Evolutionary conservation across 2,888 invertebrate species (phyloP).

Genomic region (Dryadula phaetusa): DNA sequence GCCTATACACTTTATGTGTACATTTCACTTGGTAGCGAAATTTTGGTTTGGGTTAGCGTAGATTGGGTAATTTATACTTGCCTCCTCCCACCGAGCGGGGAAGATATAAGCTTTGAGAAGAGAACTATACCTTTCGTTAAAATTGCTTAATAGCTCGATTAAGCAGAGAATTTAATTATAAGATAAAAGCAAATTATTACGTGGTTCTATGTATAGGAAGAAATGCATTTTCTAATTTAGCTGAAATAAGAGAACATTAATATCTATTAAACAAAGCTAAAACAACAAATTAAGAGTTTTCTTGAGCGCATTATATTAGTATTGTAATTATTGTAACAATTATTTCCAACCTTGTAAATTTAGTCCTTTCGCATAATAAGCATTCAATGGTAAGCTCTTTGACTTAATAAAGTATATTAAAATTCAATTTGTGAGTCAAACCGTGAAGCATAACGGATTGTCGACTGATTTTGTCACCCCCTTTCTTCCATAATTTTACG

Average conservation of each 20-base stretch:
- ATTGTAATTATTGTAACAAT: slow-evolving; percentile 26
- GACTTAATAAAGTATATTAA: slow-evolving; percentile 80
- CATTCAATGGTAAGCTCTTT: slow-evolving; percentile 79
- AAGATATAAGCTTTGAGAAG: slow-evolving; percentile 65
- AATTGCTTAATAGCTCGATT: slow-evolving; percentile 79
- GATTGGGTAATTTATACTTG: slow-evolving; percentile 83
- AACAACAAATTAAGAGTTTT: slow-evolving; percentile 11
- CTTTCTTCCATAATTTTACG: slow-evolving; percentile 76
- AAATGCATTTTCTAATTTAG: slow-evolving; percentile 17
- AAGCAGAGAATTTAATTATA: slow-evolving; percentile 69
- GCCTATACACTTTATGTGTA: slow-evolving; percentile 71
- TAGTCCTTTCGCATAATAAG: slow-evolving; percentile 72
- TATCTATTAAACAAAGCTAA: background rate
- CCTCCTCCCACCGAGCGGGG: slow-evolving; percentile 61
- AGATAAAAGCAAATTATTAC: slow-evolving; percentile 59
- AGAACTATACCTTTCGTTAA: slow-evolving; percentile 73
- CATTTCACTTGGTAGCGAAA: slow-evolving; percentile 72
- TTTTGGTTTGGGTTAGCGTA: slow-evolving; percentile 79
- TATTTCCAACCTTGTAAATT: slow-evolving; percentile 33
- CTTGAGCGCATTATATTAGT: slow-evolving; percentile 6
- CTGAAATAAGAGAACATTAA: background rate
- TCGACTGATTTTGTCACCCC: slow-evolving; percentile 75
- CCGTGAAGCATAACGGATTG: slow-evolving; percentile 81
- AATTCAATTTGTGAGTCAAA: slow-evolving; percentile 80
- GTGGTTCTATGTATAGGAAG: slow-evolving; percentile 6